phyloP scores from a whole-genome alignment of 2,113 vertebrate genomes.

The Eretmochelys imbricata region DNA sequence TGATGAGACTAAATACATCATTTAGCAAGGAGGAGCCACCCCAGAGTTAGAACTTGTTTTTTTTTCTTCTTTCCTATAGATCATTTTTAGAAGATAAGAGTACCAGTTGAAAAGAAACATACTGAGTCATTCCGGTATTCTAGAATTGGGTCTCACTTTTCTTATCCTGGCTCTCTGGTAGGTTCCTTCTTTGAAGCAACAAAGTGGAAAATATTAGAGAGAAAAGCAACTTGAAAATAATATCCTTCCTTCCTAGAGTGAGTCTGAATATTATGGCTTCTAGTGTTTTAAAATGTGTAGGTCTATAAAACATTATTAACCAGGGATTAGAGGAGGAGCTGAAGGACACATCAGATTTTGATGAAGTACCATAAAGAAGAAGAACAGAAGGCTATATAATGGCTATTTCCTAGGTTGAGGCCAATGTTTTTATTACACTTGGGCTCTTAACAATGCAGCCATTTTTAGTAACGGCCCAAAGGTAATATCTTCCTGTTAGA shows the following conservation, averaged over 20 bases:
- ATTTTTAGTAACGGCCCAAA: conserved; percentile 22
- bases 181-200: neutral
- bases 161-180: neutral
- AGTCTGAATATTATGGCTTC: conserved; percentile 16
- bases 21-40: neutral
- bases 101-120: neutral
- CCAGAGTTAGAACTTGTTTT: neutral
- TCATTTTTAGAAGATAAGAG: conserved; percentile 13
- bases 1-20: neutral
- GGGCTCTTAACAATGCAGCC: neutral
- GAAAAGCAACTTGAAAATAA: conserved; percentile 37
- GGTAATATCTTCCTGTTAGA: neutral
- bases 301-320: conserved; percentile 45
- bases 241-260: neutral
- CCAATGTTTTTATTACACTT: conserved; percentile 14
- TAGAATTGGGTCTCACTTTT: neutral
- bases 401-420: conserved; percentile 45
- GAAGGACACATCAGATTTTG: conserved; percentile 43
- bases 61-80: neutral
- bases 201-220: neutral
- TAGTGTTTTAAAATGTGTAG: neutral
- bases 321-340: neutral
- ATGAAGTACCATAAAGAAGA: conserved; percentile 19
- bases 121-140: fast-evolving
- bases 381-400: conserved; percentile 21